Conservation (phyloP, 2,797 vertebrate genomes). For the Brachyrhaphis roseni region DNA sequence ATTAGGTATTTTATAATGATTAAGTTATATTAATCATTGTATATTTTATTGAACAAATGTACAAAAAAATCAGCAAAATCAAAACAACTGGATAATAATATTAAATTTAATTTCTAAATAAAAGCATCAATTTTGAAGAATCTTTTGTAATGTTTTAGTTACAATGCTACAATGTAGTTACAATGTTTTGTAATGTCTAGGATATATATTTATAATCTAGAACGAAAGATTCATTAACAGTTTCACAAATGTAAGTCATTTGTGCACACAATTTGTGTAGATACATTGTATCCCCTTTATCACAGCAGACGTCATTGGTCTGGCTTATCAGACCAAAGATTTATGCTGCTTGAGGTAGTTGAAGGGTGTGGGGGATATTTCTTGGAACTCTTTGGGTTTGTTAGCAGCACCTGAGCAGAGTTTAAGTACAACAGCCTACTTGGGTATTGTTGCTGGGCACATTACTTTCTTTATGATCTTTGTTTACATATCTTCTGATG, state of each 20-base stretch:
- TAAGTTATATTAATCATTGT: not conserved
- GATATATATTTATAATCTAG: no score
- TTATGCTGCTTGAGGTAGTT: no score
- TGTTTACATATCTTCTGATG: not conserved
- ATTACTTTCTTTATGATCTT: not conserved
- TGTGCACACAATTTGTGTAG: not conserved
- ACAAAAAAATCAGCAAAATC: not conserved
- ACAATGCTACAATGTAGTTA: no score
- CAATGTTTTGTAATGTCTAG: no score
- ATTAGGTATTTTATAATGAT: not conserved
- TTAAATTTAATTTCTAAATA: not conserved
- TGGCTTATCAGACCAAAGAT: not conserved
- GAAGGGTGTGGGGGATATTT: not conserved
- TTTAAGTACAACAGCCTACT: not conserved
- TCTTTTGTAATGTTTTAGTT: not conserved
- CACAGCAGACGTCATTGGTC: not conserved
- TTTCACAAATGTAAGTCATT: not conserved
- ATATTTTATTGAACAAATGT: not conserved
- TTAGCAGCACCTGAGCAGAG: not conserved
- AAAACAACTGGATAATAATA: not conserved
- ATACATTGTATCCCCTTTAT: not conserved
- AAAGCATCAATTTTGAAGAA: not conserved
- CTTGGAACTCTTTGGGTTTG: not conserved
- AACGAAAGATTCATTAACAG: not conserved
- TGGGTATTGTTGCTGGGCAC: not conserved